A percentile compares a stretch with the other conserved stretches of the same genome.
phyloP scores from a whole-genome alignment of 2,888 invertebrate genomes.

The Spialia ferax region DNA sequence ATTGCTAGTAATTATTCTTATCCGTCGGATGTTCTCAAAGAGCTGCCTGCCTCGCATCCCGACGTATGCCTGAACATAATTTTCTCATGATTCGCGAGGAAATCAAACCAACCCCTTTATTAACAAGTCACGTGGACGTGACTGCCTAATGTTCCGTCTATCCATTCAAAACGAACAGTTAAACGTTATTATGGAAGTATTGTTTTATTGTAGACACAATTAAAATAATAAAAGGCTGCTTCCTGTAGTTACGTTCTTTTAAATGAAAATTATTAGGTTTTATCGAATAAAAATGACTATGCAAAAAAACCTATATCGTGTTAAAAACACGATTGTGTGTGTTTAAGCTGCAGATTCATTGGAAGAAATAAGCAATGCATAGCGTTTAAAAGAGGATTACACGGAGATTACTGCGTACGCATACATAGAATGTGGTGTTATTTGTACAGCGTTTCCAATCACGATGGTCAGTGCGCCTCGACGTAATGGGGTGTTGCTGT shows the following conservation, averaged over 20 bases:
- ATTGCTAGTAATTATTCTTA: conserved; percentile 86
- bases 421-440: conserved; percentile 41
- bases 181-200: conserved; percentile 42
- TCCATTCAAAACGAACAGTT: conserved; percentile 46
- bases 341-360: background rate
- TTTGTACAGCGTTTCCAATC: conserved; percentile 62
- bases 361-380: conserved; percentile 2
- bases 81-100: conserved; percentile 84
- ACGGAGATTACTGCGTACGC: conserved; percentile 37
- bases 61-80: conserved; percentile 72
- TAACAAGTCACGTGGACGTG: conserved; percentile 79
- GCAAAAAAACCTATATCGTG: no score
- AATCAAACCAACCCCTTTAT: conserved; percentile 81
- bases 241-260: conserved; percentile 36
- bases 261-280: conserved; percentile 1
- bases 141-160: conserved; percentile 73
- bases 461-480: conserved; percentile 58
- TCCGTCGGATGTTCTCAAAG: conserved; percentile 84
- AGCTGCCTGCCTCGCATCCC: conserved; percentile 62
- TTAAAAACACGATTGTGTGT: background rate
- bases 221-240: conserved; percentile 39
- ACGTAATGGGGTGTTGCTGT: conserved; percentile 46
- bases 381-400: conserved; percentile 25
- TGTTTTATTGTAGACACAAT: conserved; percentile 41
- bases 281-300: background rate